Percentiles rank a stretch among this genome's conserved stretches.
phyloP scores from a whole-genome alignment of 2,113 vertebrate species.

The Entosphenus tridentatus region DNA sequence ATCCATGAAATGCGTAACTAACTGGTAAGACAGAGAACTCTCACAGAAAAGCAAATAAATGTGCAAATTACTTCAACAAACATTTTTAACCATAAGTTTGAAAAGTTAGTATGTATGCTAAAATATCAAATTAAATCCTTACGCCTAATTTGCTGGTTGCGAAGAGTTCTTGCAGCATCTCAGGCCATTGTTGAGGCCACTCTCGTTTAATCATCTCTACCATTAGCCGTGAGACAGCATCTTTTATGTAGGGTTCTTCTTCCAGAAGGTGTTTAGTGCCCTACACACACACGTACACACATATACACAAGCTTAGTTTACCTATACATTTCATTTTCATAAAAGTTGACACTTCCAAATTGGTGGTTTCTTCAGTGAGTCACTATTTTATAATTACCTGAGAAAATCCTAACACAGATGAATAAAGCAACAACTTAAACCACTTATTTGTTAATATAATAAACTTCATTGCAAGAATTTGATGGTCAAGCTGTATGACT shows the following conservation, averaged over 20 bases:
- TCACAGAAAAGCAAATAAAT: neutral
- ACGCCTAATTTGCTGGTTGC: conserved; percentile 60
- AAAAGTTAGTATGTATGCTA: neutral
- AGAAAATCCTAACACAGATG: neutral
- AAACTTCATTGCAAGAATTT: neutral
- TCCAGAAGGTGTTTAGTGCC: conserved; percentile 61
- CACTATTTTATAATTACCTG: neutral
- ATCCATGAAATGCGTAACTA: neutral
- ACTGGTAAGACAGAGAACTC: neutral
- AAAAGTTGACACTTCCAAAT: neutral
- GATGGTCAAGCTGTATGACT: no score
- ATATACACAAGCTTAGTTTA: neutral
- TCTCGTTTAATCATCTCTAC: conserved; percentile 97
- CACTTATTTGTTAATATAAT: neutral
- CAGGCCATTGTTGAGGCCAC: conserved; percentile 93
- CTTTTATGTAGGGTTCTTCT: conserved; percentile 85
- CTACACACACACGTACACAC: conserved; percentile 19
- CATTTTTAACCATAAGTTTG: no score
- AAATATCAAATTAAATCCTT: conserved; percentile 13
- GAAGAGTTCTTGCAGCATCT: conserved; percentile 84
- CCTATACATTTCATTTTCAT: neutral
- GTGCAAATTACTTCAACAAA: no score
- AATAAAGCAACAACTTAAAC: neutral
- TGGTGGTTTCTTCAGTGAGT: neutral
- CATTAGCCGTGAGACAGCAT: conserved; percentile 62